Conservation (phyloP, 2,113 vertebrate species). For the Nansenia antarctica region DNA sequence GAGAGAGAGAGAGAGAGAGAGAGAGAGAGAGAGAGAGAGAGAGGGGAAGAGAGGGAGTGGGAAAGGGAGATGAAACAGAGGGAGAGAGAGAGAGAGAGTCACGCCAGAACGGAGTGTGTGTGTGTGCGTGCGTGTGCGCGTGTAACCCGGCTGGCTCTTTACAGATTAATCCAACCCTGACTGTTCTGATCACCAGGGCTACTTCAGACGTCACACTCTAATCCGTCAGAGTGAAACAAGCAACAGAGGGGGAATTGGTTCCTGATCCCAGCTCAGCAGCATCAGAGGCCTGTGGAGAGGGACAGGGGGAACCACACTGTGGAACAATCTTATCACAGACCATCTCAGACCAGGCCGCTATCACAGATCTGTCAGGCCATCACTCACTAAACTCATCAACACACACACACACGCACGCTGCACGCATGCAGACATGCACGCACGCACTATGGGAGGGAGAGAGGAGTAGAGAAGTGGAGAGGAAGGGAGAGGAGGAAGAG, state of each 20-base stretch:
- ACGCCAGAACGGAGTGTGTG: slow-evolving; percentile 13
- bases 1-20: slow-evolving; percentile 9
- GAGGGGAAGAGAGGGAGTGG: slow-evolving; percentile 24
- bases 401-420: neutral
- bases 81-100: slow-evolving; percentile 5
- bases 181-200: slow-evolving; percentile 1
- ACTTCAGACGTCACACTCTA: slow-evolving; percentile 59
- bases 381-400: neutral
- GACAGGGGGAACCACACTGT: neutral
- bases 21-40: slow-evolving; percentile 12
- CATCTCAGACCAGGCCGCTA: too few species aligned
- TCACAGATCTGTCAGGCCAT: too few species aligned
- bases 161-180: slow-evolving; percentile 54
- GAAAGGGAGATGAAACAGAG: slow-evolving; percentile 5
- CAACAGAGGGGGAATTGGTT: slow-evolving; percentile 34
- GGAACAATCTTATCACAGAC: neutral
- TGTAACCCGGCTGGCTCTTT: slow-evolving; percentile 56
- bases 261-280: slow-evolving; percentile 6
- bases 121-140: slow-evolving; percentile 1
- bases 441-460: too few species aligned
- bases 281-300: neutral
- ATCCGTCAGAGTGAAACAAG: slow-evolving; percentile 53
- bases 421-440: too few species aligned
- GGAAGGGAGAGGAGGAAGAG: too few species aligned
- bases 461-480: too few species aligned